phyloP scores from a whole-genome alignment of 2,113 vertebrate species.

The Heliornis fulica region DNA sequence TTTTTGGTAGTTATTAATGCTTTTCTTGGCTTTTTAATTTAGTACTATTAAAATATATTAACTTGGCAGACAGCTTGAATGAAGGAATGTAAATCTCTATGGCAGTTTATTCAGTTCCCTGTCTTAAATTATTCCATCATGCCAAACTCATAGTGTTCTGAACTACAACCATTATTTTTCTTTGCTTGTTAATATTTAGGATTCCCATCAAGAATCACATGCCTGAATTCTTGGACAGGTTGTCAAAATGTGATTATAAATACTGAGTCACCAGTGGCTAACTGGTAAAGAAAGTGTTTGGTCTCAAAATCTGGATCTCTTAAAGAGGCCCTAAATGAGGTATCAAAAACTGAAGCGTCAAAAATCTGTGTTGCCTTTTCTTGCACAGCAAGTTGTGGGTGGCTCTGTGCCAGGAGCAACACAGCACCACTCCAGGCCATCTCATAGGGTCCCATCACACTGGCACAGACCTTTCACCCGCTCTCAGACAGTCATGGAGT shows the following conservation, averaged over 20 bases:
- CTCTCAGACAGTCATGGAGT: neutral
- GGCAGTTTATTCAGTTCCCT: neutral
- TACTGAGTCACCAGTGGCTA: neutral
- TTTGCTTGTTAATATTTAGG: neutral
- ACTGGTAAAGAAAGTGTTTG: neutral
- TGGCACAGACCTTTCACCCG: neutral
- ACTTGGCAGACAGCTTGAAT: neutral
- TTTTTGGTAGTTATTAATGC: neutral
- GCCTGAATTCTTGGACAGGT: neutral
- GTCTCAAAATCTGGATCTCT: neutral
- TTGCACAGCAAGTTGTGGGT: neutral
- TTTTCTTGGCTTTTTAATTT: neutral
- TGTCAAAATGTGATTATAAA: neutral
- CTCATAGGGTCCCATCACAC: neutral
- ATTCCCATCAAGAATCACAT: neutral
- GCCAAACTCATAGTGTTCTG: neutral
- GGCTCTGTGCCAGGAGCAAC: fast-evolving
- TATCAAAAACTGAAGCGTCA: neutral
- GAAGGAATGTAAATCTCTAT: neutral
- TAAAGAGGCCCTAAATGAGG: neutral
- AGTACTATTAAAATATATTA: neutral
- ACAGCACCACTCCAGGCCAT: neutral
- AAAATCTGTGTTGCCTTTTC: neutral
- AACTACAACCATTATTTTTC: neutral
- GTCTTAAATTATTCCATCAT: neutral